phyloP scores from a whole-genome alignment of 2,797 vertebrate genomes.

The Buphagus erythrorhynchus region DNA sequence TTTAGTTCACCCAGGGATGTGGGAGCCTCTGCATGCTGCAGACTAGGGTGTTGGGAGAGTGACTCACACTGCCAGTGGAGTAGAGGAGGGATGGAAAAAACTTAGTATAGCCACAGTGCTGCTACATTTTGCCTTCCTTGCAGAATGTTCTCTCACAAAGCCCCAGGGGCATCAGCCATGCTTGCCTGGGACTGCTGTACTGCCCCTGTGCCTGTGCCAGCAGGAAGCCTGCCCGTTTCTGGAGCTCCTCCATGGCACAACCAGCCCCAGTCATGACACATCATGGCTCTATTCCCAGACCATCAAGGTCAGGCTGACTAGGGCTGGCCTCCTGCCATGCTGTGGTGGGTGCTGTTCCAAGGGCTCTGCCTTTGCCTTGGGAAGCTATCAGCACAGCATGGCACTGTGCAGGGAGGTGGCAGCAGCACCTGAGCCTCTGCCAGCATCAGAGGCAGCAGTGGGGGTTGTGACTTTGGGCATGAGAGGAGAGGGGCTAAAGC shows the following conservation, averaged over 20 bases:
- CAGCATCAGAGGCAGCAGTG: neutral
- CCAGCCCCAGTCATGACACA: conserved; percentile 24
- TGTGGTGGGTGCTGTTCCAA: conserved; percentile 50
- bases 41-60: neutral
- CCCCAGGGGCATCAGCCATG: neutral
- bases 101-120: neutral
- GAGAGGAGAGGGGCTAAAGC: neutral
- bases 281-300: conserved; percentile 56
- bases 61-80: neutral
- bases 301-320: conserved; percentile 59
- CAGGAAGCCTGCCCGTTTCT: conserved; percentile 2
- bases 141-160: neutral
- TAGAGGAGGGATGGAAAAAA: neutral
- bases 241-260: neutral
- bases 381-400: neutral
- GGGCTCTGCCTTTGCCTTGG: neutral
- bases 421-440: neutral
- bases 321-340: conserved; percentile 13
- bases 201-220: neutral
- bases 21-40: neutral
- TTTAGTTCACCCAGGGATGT: neutral
- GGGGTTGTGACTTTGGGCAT: neutral
- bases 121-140: neutral
- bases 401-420: neutral
- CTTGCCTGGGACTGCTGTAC: neutral